Percentiles rank a stretch among this genome's conserved stretches.
Evolutionary conservation across 1,140 invertebrate genomes (phyloP).

Genomic region (Mya arenaria): DNA sequence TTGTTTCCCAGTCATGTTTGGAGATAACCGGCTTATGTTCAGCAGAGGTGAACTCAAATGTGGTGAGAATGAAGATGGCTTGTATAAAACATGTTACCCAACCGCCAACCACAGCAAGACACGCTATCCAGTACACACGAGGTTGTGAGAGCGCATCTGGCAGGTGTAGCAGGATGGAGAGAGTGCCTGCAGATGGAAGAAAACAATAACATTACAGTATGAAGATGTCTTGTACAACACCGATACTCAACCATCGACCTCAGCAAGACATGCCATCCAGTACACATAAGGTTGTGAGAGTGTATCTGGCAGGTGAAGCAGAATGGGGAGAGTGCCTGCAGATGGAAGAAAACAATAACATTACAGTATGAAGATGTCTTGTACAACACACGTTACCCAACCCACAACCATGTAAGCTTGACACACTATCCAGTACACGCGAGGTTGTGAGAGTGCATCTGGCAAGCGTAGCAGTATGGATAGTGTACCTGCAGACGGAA

Average conservation of each 20-base stretch:
- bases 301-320: slow-evolving; percentile 10
- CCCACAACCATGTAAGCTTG: slow-evolving; percentile 4
- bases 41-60: slow-evolving; percentile 1
- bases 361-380: neutral
- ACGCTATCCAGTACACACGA: slow-evolving; percentile 34
- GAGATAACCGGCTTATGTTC: slow-evolving; percentile 16
- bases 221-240: neutral
- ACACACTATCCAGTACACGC: slow-evolving; percentile 32
- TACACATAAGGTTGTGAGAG: slow-evolving; percentile 10
- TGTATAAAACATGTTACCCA: slow-evolving; percentile 15
- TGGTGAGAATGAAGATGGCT: neutral
- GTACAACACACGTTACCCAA: slow-evolving; percentile 7
- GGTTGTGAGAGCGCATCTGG: slow-evolving; percentile 8
- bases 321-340: slow-evolving; percentile 28
- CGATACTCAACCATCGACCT: neutral
- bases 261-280: slow-evolving; percentile 29
- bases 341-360: neutral
- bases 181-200: too few species aligned
- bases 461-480: slow-evolving; percentile 32
- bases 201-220: too few species aligned
- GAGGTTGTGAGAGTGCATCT: slow-evolving; percentile 1
- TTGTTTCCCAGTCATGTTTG: slow-evolving; percentile 50
- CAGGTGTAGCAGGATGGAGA: slow-evolving; percentile 22
- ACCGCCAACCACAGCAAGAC: slow-evolving; percentile 9
- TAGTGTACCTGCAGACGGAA: slow-evolving; percentile 15